Conservation (phyloP, 2,888 invertebrate genomes). For the Eustalomyia histrio region DNA sequence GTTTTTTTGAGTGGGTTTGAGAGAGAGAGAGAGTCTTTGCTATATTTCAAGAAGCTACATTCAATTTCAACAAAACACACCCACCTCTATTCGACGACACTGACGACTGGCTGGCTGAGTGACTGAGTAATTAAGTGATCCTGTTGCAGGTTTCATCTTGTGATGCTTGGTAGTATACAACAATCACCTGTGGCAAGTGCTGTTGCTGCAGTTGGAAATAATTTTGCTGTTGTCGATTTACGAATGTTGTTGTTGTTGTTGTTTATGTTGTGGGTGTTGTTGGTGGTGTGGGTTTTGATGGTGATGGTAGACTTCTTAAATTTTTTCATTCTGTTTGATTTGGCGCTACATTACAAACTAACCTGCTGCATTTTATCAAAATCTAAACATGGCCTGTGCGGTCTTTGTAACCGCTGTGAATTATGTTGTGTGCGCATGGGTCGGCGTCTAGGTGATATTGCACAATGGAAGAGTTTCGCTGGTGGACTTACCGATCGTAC, state of each 20-base stretch:
- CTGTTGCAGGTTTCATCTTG: conserved; percentile 41
- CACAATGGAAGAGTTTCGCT: conserved; percentile 82
- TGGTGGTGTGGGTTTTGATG: conserved; percentile 38
- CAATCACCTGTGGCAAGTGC: conserved; percentile 30
- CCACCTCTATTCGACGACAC: conserved; percentile 45
- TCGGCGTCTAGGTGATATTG: conserved; percentile 82
- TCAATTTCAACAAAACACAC: conserved; percentile 41
- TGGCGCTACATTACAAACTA: conserved; percentile 79
- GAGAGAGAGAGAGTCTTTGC: conserved; percentile 34
- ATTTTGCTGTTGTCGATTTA: conserved; percentile 45
- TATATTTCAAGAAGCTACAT: conserved; percentile 32
- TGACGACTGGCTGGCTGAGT: background rate
- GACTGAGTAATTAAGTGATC: background rate
- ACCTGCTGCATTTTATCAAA: conserved; percentile 99
- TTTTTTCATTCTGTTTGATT: conserved; percentile 63
- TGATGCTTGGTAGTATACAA: conserved; percentile 36
- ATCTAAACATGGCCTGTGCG: conserved; percentile 93
- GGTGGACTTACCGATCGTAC: conserved; percentile 80
- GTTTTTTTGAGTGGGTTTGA: conserved; percentile 45
- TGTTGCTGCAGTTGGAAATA: conserved; percentile 50
- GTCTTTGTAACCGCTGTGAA: conserved; percentile 81
- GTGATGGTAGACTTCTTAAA: conserved; percentile 40
- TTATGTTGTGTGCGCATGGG: conserved; percentile 81
- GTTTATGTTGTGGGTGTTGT: conserved; percentile 26
- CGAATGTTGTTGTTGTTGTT: conserved; percentile 39